These are phyloP conservation scores for Cremastinae sp. DNA, from an alignment of 2,888 invertebrate genomes.

Conservation along the genomic window DNA sequence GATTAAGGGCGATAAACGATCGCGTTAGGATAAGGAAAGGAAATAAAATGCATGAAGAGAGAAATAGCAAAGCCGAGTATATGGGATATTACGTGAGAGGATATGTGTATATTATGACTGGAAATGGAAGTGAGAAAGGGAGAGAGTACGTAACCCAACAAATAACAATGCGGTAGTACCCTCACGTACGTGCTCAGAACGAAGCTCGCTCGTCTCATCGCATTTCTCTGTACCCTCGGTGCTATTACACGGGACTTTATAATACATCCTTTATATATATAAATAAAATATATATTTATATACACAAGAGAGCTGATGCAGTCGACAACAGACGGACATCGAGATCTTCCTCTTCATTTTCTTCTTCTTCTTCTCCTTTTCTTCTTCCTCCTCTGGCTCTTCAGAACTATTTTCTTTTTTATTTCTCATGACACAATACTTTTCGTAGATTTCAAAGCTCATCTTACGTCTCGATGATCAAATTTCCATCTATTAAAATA, in stretches of 20 bases:
- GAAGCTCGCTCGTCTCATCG: background rate
- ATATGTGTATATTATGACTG: slow-evolving; percentile 68
- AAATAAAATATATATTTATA: slow-evolving; percentile 4
- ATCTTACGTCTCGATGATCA: too few species aligned
- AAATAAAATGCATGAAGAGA: background rate
- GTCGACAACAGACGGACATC: slow-evolving; percentile 67
- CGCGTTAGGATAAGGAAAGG: background rate
- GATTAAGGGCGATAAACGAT: background rate
- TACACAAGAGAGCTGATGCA: slow-evolving; percentile 48
- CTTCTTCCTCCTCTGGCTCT: background rate
- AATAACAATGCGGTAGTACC: slow-evolving; percentile 75
- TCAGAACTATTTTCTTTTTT: background rate
- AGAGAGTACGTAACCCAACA: slow-evolving; percentile 71
- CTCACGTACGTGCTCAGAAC: slow-evolving; percentile 70
- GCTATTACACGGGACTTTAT: slow-evolving; percentile 67
- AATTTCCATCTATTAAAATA: too few species aligned
- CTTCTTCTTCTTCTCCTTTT: slow-evolving; percentile 3
- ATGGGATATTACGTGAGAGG: slow-evolving; percentile 12
- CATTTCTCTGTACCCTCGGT: slow-evolving; percentile 50
- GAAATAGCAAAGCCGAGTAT: background rate
- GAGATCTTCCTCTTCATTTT: slow-evolving; percentile 51
- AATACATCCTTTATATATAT: too few species aligned
- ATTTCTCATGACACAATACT: slow-evolving; percentile 6
- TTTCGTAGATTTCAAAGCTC: background rate
- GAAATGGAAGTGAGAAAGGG: slow-evolving; percentile 58